phyloP scores from a whole-genome alignment of 1,140 invertebrate species.

The Drosophila pruinosa region DNA sequence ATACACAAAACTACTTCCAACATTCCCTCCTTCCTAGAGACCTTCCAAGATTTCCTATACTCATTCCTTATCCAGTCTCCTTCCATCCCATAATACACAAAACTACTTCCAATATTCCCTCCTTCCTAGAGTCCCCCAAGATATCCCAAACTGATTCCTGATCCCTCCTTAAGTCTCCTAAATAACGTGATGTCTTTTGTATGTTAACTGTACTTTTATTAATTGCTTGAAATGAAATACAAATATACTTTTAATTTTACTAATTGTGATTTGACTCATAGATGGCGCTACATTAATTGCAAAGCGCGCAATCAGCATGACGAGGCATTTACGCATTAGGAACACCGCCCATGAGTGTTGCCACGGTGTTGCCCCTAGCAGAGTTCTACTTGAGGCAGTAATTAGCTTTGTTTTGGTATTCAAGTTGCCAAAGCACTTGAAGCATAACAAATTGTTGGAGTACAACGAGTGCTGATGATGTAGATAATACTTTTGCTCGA shows the following conservation, averaged over 20 bases:
- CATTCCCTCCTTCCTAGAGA: background rate
- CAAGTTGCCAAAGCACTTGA: background rate
- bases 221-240: slow-evolving; percentile 6
- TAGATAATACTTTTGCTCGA: too few relatives aligned
- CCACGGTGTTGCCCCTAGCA: background rate
- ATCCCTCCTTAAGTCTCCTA: too few relatives aligned
- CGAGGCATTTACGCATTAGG: background rate
- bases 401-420: background rate
- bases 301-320: background rate
- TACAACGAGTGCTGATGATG: background rate
- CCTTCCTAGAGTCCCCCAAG: slow-evolving; percentile 3
- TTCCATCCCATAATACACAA: background rate
- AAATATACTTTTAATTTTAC: background rate
- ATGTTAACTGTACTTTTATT: slow-evolving; percentile 40
- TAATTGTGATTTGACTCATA: background rate
- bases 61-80: too few relatives aligned
- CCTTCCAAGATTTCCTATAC: background rate
- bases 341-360: background rate
- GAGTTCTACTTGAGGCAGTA: background rate
- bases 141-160: too few relatives aligned
- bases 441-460: background rate
- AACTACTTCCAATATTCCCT: background rate
- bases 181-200: background rate
- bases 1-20: too few relatives aligned
- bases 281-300: background rate